Base-by-base conservation (phyloP, 1,140 invertebrate genomes). In the Zaprionus capensis region DNA sequence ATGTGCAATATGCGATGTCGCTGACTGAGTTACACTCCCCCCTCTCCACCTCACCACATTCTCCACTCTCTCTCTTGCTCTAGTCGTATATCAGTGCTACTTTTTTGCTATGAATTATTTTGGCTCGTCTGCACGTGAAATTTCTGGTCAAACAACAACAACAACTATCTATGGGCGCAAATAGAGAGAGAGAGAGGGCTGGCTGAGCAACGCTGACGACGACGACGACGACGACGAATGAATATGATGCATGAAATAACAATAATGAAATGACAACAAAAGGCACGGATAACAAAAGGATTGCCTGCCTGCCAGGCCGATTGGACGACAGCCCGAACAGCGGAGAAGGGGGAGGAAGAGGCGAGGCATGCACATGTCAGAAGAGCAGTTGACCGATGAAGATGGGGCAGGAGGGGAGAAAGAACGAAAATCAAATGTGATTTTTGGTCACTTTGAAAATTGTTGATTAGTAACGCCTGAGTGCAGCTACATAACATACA, bases 191-290 rank as follows among this genome's bases (percentile, higher is more conserved):
- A 17, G 22, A 11, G 44, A 20, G 22, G 17, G 28, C n/a, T 15
- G 28, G 28, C 55, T 26, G 6, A 46, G 71, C 63, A 63, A 55
- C 28, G 53, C 38, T 57, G 38, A 67, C 64, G 64, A 66, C 51
- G 53, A 66, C 51, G 53, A 66, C 24, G 64, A 65, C 63, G 17
- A 20, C 44, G 71, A 55, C 44, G 77, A 64, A 82, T 88, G 75
- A 79, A 88, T 84, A 81, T 84, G 85, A 88, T 88, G 84, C 84
- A 88, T 88, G 84, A 88, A 88, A 88, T 88, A 88, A 88, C 84
- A 88, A 88, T 88, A 90, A 88, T 88, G 84, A 88, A 88, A 88
- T 88, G 85, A 88, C 84, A 88, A 90, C 84, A 88, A 88, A 87
- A 90, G 84, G 81, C 85, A 90, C 14, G 81, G 71, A 90, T 76